Evolutionary conservation across 1,140 invertebrate species (phyloP).

Genomic region (Drosophila parvula): DNA sequence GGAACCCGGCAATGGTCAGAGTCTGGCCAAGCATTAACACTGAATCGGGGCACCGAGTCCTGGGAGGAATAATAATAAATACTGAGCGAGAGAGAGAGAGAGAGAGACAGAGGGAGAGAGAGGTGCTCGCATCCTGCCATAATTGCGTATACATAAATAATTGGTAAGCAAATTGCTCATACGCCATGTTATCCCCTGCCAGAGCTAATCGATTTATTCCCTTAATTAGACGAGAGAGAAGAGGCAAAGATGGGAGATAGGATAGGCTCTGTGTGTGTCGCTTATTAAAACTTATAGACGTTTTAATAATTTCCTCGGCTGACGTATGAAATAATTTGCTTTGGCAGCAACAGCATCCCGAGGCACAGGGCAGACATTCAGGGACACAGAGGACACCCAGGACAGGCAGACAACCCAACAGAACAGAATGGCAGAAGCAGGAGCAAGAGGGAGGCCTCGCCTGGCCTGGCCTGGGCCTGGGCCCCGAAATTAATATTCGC

Average conservation of each 20-base stretch:
- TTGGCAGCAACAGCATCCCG: slow-evolving; percentile 49
- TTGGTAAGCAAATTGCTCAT: slow-evolving; percentile 62
- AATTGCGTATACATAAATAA: slow-evolving; percentile 65
- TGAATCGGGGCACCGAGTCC: neutral
- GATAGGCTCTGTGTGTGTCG: slow-evolving; percentile 22
- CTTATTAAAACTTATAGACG: slow-evolving; percentile 70
- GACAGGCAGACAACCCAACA: neutral
- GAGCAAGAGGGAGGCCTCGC: neutral
- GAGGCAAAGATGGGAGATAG: neutral
- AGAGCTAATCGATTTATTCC: slow-evolving; percentile 73
- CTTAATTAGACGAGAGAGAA: slow-evolving; percentile 58
- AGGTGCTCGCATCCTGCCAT: slow-evolving; percentile 7
- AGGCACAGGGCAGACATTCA: neutral
- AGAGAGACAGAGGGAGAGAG: neutral
- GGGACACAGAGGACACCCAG: slow-evolving; percentile 10
- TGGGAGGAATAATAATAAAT: slow-evolving; percentile 6
- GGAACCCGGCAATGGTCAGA: neutral
- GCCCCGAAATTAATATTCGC: slow-evolving; percentile 74
- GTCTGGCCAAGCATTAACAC: slow-evolving; percentile 26
- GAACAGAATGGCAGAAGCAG: neutral
- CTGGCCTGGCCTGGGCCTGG: slow-evolving; percentile 14
- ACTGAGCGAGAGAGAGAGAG: neutral
- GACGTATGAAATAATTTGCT: slow-evolving; percentile 76
- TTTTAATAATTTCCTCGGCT: slow-evolving; percentile 74
- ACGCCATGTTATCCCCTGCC: slow-evolving; percentile 41